Evolutionary conservation across 2,797 vertebrate genomes (phyloP), one percentile per base, ranked within the genome.

Genomic region (Sylvilagus floridanus): DNA sequence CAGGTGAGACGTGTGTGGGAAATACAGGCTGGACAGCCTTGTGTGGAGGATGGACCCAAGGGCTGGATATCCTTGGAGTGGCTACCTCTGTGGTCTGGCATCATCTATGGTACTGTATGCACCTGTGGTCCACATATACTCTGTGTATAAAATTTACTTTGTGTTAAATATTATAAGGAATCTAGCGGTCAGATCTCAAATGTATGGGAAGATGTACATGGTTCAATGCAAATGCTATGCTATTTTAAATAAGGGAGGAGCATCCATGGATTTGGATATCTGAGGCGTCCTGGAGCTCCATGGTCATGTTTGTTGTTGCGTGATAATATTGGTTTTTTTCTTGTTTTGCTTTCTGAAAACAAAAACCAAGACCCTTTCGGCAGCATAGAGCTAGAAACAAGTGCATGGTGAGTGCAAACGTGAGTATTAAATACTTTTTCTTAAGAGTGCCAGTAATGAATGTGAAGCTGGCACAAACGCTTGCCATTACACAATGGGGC

Each of bases 381-480:
- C 9, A 86, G 47, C 30, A 84, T 17, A 57, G 26, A 60, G 26
- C 60, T 90, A 60, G 47, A 32, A 63, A 77, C 65, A 32, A 63
- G 47, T 35, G 0, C 11, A 60, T 3, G 4, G 32, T 82, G 81
- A 91, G 37, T 54, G 37, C 71, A 76, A 94, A 92, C 60, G 75
- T 75, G 50, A 84, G 32, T 69, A 7, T 13, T 60, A 26, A 73
- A 37, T 71, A 75, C 30, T 21, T 73, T 84, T 78, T 79, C 42
- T 96, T 21, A 82, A 77, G 69, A 90, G 69, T 26, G 22, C 71
- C 69, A 32, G 22, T 82, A 69, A 26, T 78, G 86, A 62, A 42
- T 11, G 12, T 54, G 77, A 93, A 81, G 50, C 47, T 37, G 16
- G 9, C 11, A 35, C 7, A 42, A 66, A 37, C 13, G 4, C 30